Conservation (phyloP, 1,140 invertebrate genomes). For the Heliconius hermathena region DNA sequence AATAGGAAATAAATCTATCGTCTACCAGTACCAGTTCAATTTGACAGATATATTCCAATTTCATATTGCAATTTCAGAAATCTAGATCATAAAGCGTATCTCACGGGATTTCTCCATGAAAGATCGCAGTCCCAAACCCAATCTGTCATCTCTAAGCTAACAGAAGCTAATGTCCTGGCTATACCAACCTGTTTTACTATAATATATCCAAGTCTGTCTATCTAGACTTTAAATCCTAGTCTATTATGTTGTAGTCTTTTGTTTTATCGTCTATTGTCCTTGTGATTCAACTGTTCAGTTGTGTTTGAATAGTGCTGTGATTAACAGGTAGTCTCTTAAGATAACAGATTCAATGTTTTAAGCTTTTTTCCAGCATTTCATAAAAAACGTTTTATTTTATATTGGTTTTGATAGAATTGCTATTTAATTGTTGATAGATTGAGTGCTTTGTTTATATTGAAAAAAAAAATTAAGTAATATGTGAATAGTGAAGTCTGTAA, state of each 20-base stretch:
- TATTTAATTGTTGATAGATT: background rate
- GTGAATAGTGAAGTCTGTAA: background rate
- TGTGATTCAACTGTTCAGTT: background rate
- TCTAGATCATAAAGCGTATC: background rate
- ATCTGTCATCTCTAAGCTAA: background rate
- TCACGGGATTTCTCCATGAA: background rate
- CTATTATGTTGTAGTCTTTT: constrained; percentile 5
- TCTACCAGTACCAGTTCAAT: background rate
- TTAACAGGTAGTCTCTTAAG: background rate
- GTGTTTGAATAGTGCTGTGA: background rate
- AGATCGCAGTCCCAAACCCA: background rate
- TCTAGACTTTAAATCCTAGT: background rate
- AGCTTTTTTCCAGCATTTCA: background rate
- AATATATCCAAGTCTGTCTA: background rate
- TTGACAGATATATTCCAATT: background rate
- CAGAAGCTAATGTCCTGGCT: background rate
- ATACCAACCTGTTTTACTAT: background rate
- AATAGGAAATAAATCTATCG: no score
- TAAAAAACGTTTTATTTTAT: background rate
- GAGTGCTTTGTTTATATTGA: background rate
- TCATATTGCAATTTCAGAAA: background rate
- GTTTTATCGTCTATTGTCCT: background rate
- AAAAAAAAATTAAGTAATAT: background rate
- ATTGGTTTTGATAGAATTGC: background rate
- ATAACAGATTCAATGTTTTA: background rate